Percentiles rank a stretch among this genome's conserved stretches.
Conservation (phyloP, 2,888 invertebrate genomes). For the Terebella lapidaria region DNA sequence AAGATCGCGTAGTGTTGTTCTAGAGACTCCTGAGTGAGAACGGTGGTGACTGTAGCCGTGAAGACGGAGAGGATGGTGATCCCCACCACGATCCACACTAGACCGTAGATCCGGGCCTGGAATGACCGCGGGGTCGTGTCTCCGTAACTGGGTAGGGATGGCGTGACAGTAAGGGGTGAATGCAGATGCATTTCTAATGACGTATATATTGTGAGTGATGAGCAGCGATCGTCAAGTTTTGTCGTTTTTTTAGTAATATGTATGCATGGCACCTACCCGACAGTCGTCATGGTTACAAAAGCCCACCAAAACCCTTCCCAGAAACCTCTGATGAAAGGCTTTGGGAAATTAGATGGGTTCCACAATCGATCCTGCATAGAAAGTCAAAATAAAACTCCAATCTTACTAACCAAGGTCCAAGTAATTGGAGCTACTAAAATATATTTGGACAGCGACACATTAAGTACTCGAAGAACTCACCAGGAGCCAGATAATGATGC, state of each 20-base stretch:
- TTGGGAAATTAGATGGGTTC: slow-evolving; percentile 20
- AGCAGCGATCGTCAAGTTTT: not conserved
- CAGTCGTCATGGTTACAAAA: slow-evolving; percentile 25
- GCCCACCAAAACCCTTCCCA: slow-evolving; percentile 28
- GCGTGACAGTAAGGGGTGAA: not conserved
- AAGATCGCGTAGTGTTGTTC: not conserved
- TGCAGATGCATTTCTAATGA: too few species aligned
- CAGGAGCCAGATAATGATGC: slow-evolving; percentile 24
- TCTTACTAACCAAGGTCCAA: too few species aligned
- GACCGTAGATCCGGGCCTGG: slow-evolving; percentile 17
- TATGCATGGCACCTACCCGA: slow-evolving; percentile 17
- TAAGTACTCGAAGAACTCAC: too few species aligned
- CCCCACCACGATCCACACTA: slow-evolving; percentile 20
- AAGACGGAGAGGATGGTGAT: slow-evolving; percentile 20
- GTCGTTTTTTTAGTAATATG: not conserved
- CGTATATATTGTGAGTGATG: too few species aligned
- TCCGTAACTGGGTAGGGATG: slow-evolving; percentile 18
- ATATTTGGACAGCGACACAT: too few species aligned
- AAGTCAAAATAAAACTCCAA: too few species aligned
- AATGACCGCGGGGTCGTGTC: slow-evolving; percentile 20
- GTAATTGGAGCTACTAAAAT: too few species aligned
- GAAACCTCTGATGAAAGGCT: slow-evolving; percentile 21
- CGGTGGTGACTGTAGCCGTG: slow-evolving; percentile 20
- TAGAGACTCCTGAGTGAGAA: slow-evolving; percentile 16
- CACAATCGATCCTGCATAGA: slow-evolving; percentile 14